Conservation (phyloP, 2,888 invertebrate genomes). For the Agonopterix alstromeriana region DNA sequence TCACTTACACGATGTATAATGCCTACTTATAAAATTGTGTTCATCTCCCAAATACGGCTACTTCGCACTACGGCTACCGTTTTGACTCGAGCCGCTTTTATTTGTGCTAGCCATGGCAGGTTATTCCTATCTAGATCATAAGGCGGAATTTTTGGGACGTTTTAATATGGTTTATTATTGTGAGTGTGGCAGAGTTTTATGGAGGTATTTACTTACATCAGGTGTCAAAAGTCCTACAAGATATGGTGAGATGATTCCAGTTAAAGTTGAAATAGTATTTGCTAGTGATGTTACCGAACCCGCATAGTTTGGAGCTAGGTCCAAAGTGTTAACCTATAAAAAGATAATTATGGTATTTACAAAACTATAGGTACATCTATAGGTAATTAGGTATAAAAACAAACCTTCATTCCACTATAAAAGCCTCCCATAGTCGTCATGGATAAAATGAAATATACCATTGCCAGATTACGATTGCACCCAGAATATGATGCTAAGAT, state of each 20-base stretch:
- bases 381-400: no score
- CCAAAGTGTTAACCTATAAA: constrained; percentile 77
- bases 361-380: no score
- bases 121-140: no score
- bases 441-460: constrained; percentile 78
- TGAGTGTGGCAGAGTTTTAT: no score
- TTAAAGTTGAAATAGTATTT: constrained; percentile 80
- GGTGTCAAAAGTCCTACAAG: constrained; percentile 42
- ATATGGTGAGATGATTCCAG: constrained; percentile 80
- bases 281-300: constrained; percentile 81
- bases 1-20: no score
- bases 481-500: constrained; percentile 80
- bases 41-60: no score
- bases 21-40: no score
- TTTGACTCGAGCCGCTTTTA: no score
- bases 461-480: constrained; percentile 67
- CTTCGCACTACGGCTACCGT: no score
- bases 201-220: constrained; percentile 5
- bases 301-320: constrained; percentile 80
- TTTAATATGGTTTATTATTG: no score
- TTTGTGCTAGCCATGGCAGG: no score
- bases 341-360: neutral
- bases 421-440: constrained; percentile 85
- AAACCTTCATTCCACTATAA: constrained; percentile 82
- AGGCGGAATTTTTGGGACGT: no score